Evolutionary conservation across 2,888 invertebrate species (phyloP), one percentile per base, ranked within the genome.

Genomic region (Diabrotica balteata): DNA sequence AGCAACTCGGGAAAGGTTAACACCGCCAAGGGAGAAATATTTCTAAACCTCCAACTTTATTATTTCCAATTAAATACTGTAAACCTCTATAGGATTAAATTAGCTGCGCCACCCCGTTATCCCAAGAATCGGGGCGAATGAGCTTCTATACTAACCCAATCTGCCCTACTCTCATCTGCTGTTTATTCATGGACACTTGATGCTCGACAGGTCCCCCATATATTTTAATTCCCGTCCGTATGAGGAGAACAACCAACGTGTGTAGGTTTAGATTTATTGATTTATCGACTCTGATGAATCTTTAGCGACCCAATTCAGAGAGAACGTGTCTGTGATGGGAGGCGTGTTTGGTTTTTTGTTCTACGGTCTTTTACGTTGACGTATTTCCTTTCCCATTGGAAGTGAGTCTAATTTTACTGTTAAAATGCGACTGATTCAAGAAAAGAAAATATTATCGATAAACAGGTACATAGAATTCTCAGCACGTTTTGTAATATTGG

Each of bases 261-360:
- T 63, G 55, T 62, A 53, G 57, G 65, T 44, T 66, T 43, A 47
- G 65, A 59, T 54, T 59, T 60, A 66, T 66, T 53, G 66, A 66
- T 66, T 66, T 66, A 66, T 66, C 47, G 55, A 46, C 53, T 60
- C 49, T 49, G 49, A 57, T 50, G 50, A 51, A 66, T 60, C 63
- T 66, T 60, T 60, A 43, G 51, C 54, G 65, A 66, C 65, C 65
- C 50, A 66, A 46, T 60, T 66, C 47, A 11, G 49, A 8, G 44
- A 9, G n/a, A 32, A 45, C 32, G 62, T 53, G 32, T 22, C 22
- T 53, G 32, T 53, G 45, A 44, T 53, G 17, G 43, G 44, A 51
- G 49, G 42, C 32, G 42, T 59, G 49, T 7, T 54, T 54, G 54
- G 1, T 54, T 32, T 32, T 32, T 32, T 32, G 5, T 32, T 32